Base-by-base conservation (phyloP, 2,888 invertebrate genomes). In the Tetramorium bicarinatum region DNA sequence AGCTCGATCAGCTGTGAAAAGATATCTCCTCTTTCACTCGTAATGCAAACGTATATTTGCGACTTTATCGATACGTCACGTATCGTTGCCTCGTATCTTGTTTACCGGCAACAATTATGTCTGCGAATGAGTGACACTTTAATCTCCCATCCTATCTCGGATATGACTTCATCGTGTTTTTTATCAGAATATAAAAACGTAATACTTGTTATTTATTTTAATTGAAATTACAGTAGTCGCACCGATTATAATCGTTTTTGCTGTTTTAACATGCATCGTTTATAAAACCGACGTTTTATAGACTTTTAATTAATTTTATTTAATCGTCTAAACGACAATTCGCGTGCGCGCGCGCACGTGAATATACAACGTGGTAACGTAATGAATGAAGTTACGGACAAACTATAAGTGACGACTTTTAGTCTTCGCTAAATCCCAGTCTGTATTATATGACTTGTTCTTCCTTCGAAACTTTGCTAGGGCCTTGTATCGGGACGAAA, bases 1-100 rank as follows among this genome's bases (percentile, higher is more conserved):
- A 49, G 72, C 41, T 85, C 87, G 87, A 90, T 90, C 90, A 87
- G 71, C 86, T 83, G 85, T 85, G 84, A 82, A 76, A 85, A 86
- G 89, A 90, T 90, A 88, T 87, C 91, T 76, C 82, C 79, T 85
- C 85, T 72, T 84, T 72, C 38, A n/a, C 47, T 62, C 80, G 47
- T 72, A 67, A 47, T 67, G 72, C 66, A 62, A 49, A 56, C 83
- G 66, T 80, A 82, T 75, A 82, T 88, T 87, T 83, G 72, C 77
- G 79, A 77, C 83, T 85, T 87, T 85, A 88, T 88, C 88, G 83
- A 87, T 69, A 81, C 79, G 83, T 83, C 88, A 69, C 82, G 47
- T 77, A 77, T 83, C 80, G 59, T 67, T 41, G 82, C 56, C 79
- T 77, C 62, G 66, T 74, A 66, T 54, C 62, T 77, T 85, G 87